These are phyloP conservation scores for Lycaon pictus DNA, from an alignment of 2,113 vertebrate species.

Conservation along the genomic window DNA sequence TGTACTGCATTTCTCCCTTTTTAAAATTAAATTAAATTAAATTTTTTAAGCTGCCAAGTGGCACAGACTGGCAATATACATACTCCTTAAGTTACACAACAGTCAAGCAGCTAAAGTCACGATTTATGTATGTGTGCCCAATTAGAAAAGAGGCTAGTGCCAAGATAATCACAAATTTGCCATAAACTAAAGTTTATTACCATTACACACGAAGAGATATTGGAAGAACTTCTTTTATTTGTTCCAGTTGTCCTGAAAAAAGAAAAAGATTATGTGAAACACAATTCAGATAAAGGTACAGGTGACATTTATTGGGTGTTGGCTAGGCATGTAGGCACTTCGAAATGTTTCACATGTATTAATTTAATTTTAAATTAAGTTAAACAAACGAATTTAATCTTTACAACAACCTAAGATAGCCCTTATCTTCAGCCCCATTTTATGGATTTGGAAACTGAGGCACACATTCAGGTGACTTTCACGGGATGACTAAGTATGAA, in stretches of 20 bases:
- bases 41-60: constrained; percentile 84
- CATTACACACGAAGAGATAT: constrained; percentile 17
- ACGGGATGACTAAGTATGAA: neutral
- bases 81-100: constrained; percentile 81
- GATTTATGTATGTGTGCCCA: constrained; percentile 80
- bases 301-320: neutral
- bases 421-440: neutral
- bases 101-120: constrained; percentile 85
- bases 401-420: neutral
- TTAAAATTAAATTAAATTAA: constrained; percentile 86
- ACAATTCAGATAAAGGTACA: neutral
- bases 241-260: neutral
- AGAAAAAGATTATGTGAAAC: neutral
- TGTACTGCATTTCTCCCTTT: constrained; percentile 83
- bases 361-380: too few relatives aligned
- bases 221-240: constrained; percentile 45
- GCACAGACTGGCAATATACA: constrained; percentile 82
- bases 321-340: neutral
- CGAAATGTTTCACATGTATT: neutral
- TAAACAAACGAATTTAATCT: neutral
- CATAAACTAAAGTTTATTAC: constrained; percentile 68
- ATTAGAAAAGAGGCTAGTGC: constrained; percentile 80
- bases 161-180: constrained; percentile 76
- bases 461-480: neutral
- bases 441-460: neutral